Conservation (phyloP, 2,113 vertebrate genomes). For the Sylvietta virens region DNA sequence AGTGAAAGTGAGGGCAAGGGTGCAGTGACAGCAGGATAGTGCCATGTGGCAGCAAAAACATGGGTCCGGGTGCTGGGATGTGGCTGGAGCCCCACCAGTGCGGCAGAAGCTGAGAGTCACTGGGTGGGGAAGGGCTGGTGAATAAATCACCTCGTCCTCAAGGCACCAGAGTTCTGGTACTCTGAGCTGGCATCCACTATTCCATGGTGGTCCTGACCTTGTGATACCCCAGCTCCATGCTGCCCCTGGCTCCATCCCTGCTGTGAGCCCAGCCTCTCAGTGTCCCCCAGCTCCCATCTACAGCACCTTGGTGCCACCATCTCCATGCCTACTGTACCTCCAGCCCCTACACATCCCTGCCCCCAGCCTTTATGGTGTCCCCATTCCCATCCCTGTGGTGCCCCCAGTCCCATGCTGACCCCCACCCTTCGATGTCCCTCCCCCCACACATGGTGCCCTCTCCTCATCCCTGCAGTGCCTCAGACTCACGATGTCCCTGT, state of each 20-base stretch:
- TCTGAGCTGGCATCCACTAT: background rate
- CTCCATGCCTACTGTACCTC: background rate
- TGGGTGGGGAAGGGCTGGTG: background rate
- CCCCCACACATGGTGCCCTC: background rate
- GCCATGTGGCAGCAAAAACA: background rate
- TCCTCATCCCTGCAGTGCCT: background rate
- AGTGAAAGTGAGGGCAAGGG: background rate
- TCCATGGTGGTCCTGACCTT: background rate
- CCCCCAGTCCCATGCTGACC: background rate
- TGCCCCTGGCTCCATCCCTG: background rate
- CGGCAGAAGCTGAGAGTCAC: background rate
- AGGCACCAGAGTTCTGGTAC: fast-evolving
- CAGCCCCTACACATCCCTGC: background rate
- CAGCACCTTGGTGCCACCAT: background rate
- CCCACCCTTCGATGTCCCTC: background rate
- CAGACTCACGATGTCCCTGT: background rate
- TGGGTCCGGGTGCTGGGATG: fast-evolving
- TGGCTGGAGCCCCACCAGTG: background rate
- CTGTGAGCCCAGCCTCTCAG: background rate
- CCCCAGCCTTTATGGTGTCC: background rate
- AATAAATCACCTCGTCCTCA: background rate
- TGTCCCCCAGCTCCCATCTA: background rate
- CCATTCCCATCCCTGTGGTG: background rate
- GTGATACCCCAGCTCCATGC: background rate
- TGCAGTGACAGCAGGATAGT: background rate